Conservation (phyloP, 1,140 invertebrate genomes). For the Ceratosolen solmsi region DNA sequence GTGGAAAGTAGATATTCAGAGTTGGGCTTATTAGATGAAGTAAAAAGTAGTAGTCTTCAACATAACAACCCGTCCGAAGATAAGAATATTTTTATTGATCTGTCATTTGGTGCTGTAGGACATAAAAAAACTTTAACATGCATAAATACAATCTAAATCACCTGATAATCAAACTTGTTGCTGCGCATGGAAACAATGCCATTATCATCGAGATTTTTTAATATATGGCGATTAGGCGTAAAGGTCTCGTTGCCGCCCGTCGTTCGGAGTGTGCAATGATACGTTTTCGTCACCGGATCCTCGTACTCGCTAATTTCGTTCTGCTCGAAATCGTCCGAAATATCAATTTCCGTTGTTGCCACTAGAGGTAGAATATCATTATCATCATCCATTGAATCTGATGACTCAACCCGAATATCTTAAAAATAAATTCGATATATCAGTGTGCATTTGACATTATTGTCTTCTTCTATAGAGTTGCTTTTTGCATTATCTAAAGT, state of each 20-base stretch:
- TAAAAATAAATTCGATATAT: neutral
- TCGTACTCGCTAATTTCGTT: conserved; percentile 43
- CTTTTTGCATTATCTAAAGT: no score
- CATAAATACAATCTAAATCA: conserved; percentile 34
- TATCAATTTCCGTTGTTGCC: conserved; percentile 41
- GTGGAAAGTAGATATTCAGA: no score
- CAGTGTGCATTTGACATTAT: no score
- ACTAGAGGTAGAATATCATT: neutral
- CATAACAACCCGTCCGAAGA: no score
- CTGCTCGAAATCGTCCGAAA: conserved; percentile 55
- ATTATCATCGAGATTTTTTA: conserved; percentile 54
- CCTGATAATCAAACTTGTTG: conserved; percentile 54
- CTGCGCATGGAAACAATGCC: conserved; percentile 47
- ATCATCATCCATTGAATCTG: neutral
- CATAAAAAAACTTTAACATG: neutral
- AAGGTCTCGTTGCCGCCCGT: conserved; percentile 47
- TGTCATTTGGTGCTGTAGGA: neutral
- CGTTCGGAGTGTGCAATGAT: conserved; percentile 52
- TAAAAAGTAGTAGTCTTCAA: no score
- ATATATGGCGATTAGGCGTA: conserved; percentile 49
- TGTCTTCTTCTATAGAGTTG: no score
- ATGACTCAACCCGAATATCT: neutral
- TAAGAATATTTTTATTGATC: no score
- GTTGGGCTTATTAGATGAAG: no score
- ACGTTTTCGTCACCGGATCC: conserved; percentile 54